These are phyloP conservation scores for Psilopsiagon aymara DNA, from an alignment of 2,113 vertebrate genomes.

Conservation along the genomic window DNA sequence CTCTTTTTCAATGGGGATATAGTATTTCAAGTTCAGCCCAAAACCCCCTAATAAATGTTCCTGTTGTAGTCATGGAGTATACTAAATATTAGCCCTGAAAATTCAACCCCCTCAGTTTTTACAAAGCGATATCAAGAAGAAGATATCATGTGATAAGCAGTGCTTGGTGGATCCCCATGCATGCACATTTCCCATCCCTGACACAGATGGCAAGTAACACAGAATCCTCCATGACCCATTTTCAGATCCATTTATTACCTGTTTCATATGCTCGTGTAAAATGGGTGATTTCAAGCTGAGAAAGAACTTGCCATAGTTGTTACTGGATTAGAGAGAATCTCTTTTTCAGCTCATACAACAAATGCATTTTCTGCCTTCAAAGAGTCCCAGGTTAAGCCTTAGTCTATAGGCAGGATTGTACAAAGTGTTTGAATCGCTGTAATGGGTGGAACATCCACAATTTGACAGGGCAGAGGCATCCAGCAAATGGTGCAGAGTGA, in stretches of 20 bases:
- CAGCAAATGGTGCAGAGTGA: background rate
- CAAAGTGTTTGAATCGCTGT: fast-evolving
- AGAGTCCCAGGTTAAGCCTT: background rate
- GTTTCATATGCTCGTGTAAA: background rate
- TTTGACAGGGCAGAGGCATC: background rate
- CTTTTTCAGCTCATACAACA: constrained; percentile 32
- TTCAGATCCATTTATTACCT: constrained; percentile 53
- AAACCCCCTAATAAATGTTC: background rate
- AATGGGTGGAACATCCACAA: background rate
- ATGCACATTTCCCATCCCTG: background rate
- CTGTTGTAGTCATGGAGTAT: background rate
- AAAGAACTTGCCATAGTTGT: constrained; percentile 31
- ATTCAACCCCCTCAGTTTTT: background rate
- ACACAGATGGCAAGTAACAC: background rate
- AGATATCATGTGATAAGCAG: background rate
- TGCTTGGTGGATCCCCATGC: background rate
- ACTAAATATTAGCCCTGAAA: background rate
- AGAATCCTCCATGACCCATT: constrained; percentile 21
- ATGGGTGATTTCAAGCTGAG: background rate
- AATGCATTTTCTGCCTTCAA: constrained; percentile 22
- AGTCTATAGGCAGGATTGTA: background rate
- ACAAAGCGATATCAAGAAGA: background rate
- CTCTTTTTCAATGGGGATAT: background rate
- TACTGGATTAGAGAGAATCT: constrained; percentile 47
- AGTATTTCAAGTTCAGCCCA: background rate